Conservation (phyloP, 2,888 invertebrate genomes). For the Dyspetes luteomarginatus region DNA sequence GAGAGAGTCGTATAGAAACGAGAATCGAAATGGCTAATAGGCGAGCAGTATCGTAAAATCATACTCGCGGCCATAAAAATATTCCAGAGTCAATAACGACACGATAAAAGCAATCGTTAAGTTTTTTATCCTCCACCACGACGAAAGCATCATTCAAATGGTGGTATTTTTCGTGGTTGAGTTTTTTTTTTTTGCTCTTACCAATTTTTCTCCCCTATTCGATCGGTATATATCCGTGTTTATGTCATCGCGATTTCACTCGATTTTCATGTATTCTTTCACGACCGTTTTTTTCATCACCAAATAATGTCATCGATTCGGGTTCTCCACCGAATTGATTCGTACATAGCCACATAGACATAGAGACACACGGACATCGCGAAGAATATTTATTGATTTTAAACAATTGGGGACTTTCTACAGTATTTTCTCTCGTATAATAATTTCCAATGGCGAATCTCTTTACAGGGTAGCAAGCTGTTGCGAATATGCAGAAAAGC, state of each 20-base stretch:
- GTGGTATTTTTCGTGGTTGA: constrained; percentile 53
- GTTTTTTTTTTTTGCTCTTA: constrained; percentile 27
- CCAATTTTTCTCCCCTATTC: background rate
- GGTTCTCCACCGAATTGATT: background rate
- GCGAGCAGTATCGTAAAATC: constrained; percentile 71
- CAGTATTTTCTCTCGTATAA: no score
- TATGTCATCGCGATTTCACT: constrained; percentile 23
- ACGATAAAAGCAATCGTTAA: constrained; percentile 71
- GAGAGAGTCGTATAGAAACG: constrained; percentile 45
- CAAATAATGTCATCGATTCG: constrained; percentile 15
- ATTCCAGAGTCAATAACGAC: constrained; percentile 72
- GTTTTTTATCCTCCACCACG: constrained; percentile 30
- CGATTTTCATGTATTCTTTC: background rate
- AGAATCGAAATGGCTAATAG: constrained; percentile 69
- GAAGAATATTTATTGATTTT: no score
- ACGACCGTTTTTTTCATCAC: constrained; percentile 5
- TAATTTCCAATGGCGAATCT: background rate
- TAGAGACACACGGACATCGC: no score
- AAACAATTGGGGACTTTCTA: no score
- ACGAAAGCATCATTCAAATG: constrained; percentile 49
- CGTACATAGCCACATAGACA: no score
- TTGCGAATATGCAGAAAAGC: background rate
- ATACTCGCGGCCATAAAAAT: constrained; percentile 68
- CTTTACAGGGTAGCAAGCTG: background rate
- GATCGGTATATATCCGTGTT: background rate